phyloP scores from a whole-genome alignment of 2,113 vertebrate species.

The Vulpes vulpes region DNA sequence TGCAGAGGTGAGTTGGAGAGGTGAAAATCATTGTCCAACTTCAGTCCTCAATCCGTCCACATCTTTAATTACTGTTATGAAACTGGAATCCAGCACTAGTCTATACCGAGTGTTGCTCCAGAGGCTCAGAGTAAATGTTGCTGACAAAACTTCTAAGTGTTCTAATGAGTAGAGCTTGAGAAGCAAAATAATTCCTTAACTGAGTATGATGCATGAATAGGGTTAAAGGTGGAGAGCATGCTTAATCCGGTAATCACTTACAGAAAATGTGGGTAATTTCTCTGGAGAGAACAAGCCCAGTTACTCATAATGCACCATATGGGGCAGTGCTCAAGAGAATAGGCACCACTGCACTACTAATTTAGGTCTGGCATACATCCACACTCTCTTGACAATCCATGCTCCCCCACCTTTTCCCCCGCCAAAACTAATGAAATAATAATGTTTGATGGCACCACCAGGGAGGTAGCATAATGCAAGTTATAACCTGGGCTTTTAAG shows the following conservation, averaged over 20 bases:
- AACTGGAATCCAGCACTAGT: background rate
- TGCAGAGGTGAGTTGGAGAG: slow-evolving; percentile 42
- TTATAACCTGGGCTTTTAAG: background rate
- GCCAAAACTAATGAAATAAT: background rate
- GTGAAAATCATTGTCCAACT: background rate
- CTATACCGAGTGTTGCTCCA: background rate
- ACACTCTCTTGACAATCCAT: background rate
- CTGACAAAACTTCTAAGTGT: slow-evolving; percentile 45
- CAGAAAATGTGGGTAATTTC: slow-evolving; percentile 56
- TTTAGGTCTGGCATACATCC: slow-evolving; percentile 20
- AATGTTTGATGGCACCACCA: background rate
- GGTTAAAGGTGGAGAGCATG: slow-evolving; percentile 64
- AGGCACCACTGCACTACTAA: background rate
- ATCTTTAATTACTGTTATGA: slow-evolving; percentile 16
- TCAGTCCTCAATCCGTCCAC: background rate
- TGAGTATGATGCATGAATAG: slow-evolving; percentile 51
- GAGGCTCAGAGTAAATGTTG: background rate
- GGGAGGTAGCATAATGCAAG: background rate
- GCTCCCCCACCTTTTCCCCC: too few relatives aligned
- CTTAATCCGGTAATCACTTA: slow-evolving; percentile 76
- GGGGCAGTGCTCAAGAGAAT: background rate
- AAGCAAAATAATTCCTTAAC: slow-evolving; percentile 63
- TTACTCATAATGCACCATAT: slow-evolving; percentile 55
- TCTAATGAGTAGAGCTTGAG: slow-evolving; percentile 54
- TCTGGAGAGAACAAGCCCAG: slow-evolving; percentile 54